Base-by-base conservation (phyloP, 2,888 invertebrate species). In the Xestia sexstrigata region DNA sequence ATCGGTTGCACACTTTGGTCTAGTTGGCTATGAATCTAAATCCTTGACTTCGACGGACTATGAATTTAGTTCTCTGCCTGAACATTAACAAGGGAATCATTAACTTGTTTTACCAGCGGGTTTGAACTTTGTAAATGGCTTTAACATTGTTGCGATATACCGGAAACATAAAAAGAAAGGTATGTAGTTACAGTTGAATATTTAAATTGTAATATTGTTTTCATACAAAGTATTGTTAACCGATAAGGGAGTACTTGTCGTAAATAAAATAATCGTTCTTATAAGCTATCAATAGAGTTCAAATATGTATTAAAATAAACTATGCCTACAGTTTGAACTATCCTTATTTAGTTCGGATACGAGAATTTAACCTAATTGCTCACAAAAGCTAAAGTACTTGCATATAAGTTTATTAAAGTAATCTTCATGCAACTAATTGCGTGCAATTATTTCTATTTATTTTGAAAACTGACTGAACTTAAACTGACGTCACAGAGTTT, bases 201-300 rank as follows among this genome's bases (percentile, higher is more conserved):
- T 52, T 23, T 5, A 13, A 35, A 52, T 49, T 62, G 8, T 17
- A 47, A n/a, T 45, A 49, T 81, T 76, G 71, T 66, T 66, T 66
- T 71, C 77, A 69, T 76, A 74, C 78, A 81, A 83, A 78, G 55
- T 85, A 84, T 78, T 87, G 81, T 85, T 84, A 42, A 83, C 55
- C 55, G n/a, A 77, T 75, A 73, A 39, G 35, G n/a, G 42, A 49
- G 83, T 80, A 83, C 80, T 83, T 80, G 70, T 80, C 69, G 80
- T 63, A 65, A 49, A 63, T 35, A 35, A 76, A 75, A 15, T 42
- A 17, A 78, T 74, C 15, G 23, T 23, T 47, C n/a, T 7, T 58
- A 4, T 13, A 23, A 26, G 23, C n/a, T 23, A 26, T 3, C 11
- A 9, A 45, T 26, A 39, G 23, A 47, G 13, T 30, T 70, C 2